phyloP scores from a whole-genome alignment of 2,888 invertebrate genomes.

The Ellobium chinense region DNA sequence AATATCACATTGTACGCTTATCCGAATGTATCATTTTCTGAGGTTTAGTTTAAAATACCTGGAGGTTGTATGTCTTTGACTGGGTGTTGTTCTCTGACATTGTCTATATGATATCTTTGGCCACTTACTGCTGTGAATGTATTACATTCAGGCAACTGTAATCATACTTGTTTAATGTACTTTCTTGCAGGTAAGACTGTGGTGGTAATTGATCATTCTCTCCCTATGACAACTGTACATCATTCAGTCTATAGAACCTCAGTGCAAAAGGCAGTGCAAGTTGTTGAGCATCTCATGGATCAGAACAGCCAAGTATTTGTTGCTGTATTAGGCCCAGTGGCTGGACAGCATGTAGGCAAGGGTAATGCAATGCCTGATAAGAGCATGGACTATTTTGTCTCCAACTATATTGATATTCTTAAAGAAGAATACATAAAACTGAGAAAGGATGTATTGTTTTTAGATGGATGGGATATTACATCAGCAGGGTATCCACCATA shows the following conservation, averaged over 20 bases:
- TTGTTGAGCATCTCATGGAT: background rate
- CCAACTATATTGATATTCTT: background rate
- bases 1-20: no score
- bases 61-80: no score
- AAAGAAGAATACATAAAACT: background rate
- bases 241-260: background rate
- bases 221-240: background rate
- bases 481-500: background rate
- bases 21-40: no score
- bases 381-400: background rate
- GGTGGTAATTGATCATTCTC: background rate
- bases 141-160: no score
- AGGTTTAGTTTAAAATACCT: no score
- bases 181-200: background rate
- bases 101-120: no score
- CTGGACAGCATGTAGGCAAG: no score
- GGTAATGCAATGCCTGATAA: background rate
- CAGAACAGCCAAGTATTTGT: background rate
- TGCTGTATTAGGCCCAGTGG: background rate
- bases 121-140: no score
- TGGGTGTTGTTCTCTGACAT: no score
- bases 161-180: no score
- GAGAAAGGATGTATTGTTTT: background rate
- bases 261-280: background rate
- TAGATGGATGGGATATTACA: background rate